A percentile compares a stretch with the other conserved stretches of the same genome.
Evolutionary conservation across 2,888 invertebrate genomes (phyloP).

Genomic region (Luperina testacea): DNA sequence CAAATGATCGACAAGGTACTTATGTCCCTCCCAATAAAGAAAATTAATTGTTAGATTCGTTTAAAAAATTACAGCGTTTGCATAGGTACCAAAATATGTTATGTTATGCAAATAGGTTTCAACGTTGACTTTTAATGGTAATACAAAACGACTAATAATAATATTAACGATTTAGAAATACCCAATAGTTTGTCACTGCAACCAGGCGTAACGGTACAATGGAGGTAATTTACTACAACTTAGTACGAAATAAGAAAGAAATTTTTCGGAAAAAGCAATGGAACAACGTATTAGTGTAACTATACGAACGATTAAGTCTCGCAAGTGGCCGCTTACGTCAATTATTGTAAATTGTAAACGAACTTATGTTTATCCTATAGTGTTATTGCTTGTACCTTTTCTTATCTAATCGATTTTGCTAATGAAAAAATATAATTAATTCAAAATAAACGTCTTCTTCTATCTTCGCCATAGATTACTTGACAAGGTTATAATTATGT

Average conservation of each 20-base stretch:
- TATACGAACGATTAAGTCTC: constrained; percentile 41
- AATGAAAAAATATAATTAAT: background rate
- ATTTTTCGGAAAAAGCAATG: constrained; percentile 43
- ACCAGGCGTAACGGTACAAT: constrained; percentile 1
- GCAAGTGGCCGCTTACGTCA: constrained; percentile 45
- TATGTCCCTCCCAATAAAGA: background rate
- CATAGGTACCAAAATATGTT: background rate
- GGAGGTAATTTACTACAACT: constrained; percentile 16
- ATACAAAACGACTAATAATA: no score
- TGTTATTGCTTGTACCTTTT: constrained; percentile 35
- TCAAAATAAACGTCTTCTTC: background rate
- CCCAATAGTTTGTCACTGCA: background rate
- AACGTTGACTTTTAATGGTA: background rate
- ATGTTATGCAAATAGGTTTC: no score
- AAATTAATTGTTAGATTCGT: background rate
- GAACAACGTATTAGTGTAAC: constrained; percentile 46
- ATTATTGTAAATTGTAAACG: constrained; percentile 51
- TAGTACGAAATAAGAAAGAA: constrained; percentile 26
- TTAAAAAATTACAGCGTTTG: no score
- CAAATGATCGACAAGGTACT: background rate
- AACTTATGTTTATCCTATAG: constrained; percentile 22
- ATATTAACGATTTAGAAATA: no score
- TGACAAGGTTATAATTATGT: no score
- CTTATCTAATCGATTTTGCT: background rate
- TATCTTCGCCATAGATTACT: background rate